phyloP scores from a whole-genome alignment of 1,140 invertebrate genomes.

The Brachionus asplanchnoidis region DNA sequence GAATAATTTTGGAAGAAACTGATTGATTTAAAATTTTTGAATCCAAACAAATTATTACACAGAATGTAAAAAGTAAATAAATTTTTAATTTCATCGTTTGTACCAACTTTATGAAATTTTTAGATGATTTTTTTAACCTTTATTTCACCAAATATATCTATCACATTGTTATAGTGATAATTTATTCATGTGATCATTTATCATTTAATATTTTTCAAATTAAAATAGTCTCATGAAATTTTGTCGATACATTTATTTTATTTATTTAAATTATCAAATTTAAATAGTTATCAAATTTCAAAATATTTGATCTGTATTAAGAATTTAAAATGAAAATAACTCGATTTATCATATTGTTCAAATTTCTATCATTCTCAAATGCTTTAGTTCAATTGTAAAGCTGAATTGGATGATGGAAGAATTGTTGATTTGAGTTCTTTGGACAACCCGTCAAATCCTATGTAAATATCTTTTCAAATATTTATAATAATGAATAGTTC shows the following conservation, averaged over 20 bases:
- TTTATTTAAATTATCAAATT: neutral
- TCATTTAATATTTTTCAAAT: too few species aligned
- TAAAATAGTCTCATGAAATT: too few species aligned
- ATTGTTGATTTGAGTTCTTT: constrained; percentile 31
- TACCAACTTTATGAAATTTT: neutral
- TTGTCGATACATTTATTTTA: too few species aligned
- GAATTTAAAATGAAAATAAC: neutral
- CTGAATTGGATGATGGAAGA: neutral
- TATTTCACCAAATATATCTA: too few species aligned
- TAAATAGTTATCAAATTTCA: neutral
- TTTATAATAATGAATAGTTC: neutral
- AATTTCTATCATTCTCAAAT: neutral
- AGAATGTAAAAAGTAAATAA: neutral
- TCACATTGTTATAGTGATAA: too few species aligned
- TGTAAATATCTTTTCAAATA: neutral
- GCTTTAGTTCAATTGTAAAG: constrained; percentile 10
- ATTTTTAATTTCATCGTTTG: neutral
- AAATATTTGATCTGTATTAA: neutral
- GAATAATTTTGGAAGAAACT: neutral
- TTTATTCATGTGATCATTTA: too few species aligned
- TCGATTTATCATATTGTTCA: neutral
- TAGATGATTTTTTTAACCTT: too few species aligned
- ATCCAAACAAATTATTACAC: neutral
- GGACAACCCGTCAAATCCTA: neutral
- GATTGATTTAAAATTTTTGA: neutral